Conservation (phyloP, 2,113 vertebrate species). For the Poecilia latipinna region DNA sequence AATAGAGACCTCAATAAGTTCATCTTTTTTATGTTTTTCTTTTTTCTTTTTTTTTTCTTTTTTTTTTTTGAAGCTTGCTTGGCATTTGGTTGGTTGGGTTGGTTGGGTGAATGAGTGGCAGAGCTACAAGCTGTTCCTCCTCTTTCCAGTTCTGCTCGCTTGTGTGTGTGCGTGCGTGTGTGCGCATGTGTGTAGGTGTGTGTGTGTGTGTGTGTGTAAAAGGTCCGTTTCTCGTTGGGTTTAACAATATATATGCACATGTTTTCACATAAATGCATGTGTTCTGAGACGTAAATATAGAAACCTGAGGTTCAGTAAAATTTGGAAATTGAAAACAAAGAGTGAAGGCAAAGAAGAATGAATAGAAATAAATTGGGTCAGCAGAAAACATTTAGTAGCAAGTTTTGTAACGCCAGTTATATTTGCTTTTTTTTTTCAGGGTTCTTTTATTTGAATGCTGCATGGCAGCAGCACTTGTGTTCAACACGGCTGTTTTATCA, state of each 20-base stretch:
- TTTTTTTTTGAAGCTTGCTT: conserved; percentile 47
- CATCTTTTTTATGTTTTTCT: conserved; percentile 73
- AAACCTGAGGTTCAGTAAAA: conserved; percentile 26
- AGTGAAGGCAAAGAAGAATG: conserved; percentile 39
- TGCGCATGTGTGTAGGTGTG: conserved; percentile 43
- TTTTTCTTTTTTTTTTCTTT: conserved; percentile 11
- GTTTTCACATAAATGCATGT: conserved; percentile 2
- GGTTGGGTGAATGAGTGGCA: conserved; percentile 63
- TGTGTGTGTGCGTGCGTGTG: conserved; percentile 43
- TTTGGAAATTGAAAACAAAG: conserved; percentile 40
- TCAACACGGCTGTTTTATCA: conserved; percentile 43
- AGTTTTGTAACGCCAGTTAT: conserved; percentile 41
- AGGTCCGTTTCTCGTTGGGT: neutral
- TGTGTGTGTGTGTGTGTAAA: conserved; percentile 35
- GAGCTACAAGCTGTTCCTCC: conserved; percentile 65
- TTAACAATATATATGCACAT: neutral
- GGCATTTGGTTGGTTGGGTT: conserved; percentile 67
- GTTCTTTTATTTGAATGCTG: conserved; percentile 39
- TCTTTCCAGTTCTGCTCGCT: conserved; percentile 37
- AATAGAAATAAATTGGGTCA: conserved; percentile 65
- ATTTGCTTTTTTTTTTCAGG: conserved; percentile 33
- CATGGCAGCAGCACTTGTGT: conserved; percentile 23
- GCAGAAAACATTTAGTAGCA: conserved; percentile 50
- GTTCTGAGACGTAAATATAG: conserved; percentile 4
- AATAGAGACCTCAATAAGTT: conserved; percentile 84